Evolutionary conservation across 2,797 vertebrate species (phyloP).

Genomic region (Vireo griseus): DNA sequence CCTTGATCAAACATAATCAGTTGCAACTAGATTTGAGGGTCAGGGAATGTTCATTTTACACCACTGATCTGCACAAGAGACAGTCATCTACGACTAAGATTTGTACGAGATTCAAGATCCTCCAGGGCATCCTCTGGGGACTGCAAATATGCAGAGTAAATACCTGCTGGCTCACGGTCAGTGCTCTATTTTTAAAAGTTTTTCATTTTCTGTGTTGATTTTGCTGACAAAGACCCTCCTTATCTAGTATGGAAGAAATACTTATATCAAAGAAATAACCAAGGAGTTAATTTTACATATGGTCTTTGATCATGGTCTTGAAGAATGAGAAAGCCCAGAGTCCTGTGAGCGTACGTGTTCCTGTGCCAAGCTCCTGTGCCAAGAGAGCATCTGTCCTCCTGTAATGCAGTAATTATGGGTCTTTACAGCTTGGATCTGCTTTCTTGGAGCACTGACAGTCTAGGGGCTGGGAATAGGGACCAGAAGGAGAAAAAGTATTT

Average conservation of each 20-base stretch:
- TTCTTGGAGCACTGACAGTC: not conserved
- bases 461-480: not conserved
- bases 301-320: not conserved
- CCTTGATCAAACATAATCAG: not conserved
- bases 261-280: not conserved
- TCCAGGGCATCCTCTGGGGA: not conserved
- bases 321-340: not conserved
- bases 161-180: not conserved
- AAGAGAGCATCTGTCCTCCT: not conserved
- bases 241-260: not conserved
- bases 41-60: not conserved
- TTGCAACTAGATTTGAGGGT: not conserved
- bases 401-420: not conserved
- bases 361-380: not conserved
- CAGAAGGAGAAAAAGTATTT: not conserved
- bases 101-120: not conserved
- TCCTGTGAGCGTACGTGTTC: accelerated
- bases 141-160: not conserved
- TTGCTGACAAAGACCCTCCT: not conserved
- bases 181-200: not conserved
- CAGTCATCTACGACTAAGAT: not conserved
- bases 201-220: not conserved
- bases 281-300: not conserved
- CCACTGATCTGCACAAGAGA: not conserved
- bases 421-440: conserved; percentile 3